phyloP scores from a whole-genome alignment of 2,888 invertebrate species.

The Agrochola lychnidis region DNA sequence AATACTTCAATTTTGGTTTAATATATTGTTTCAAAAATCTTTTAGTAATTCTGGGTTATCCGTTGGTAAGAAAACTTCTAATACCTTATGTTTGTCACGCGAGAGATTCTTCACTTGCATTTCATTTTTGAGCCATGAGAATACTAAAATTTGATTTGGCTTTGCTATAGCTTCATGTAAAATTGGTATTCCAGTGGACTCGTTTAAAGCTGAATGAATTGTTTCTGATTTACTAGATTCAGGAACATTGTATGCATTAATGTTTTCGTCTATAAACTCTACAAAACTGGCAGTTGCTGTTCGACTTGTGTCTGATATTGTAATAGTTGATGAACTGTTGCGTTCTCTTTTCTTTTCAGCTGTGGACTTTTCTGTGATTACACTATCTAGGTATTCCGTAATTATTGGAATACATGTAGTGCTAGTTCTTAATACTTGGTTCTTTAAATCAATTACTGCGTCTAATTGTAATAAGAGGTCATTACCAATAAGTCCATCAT shows the following conservation, averaged over 20 bases:
- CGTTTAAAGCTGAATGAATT: constrained; percentile 2
- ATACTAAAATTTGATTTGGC: neutral
- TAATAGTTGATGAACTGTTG: neutral
- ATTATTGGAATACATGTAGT: no score
- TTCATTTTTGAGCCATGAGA: constrained; percentile 1
- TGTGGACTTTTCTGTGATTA: neutral
- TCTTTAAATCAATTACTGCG: no score
- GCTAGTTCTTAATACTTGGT: no score
- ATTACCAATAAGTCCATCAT: no score
- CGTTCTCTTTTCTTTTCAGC: neutral
- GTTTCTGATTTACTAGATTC: neutral
- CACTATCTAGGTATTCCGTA: neutral
- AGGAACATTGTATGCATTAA: neutral
- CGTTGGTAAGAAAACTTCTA: neutral
- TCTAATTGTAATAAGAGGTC: no score
- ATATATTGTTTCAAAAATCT: constrained; percentile 1
- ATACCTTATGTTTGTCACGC: neutral
- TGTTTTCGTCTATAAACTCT: neutral
- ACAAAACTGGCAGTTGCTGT: neutral
- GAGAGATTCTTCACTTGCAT: neutral
- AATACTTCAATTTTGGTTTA: neutral
- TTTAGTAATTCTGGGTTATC: neutral
- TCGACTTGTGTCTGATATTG: neutral
- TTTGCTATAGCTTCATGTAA: neutral
- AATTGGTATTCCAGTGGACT: neutral